A percentile compares a stretch with the other conserved stretches of the same genome.
These are phyloP conservation scores for Gymnopithys bicolor DNA, from an alignment of 2,797 vertebrate genomes.

Conservation along the genomic window DNA sequence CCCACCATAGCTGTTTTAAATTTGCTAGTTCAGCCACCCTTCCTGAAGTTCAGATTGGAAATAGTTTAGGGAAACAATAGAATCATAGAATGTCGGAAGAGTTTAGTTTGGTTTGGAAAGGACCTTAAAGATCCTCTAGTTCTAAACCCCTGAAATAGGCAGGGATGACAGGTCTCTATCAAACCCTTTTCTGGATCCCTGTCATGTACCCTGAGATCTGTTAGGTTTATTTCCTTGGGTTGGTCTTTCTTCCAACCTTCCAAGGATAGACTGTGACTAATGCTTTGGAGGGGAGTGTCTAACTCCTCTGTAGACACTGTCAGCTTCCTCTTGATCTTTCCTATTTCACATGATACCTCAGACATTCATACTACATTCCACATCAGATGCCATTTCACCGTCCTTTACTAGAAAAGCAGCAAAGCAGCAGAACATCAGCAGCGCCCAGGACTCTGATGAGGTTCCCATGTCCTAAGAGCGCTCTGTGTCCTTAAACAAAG, in stretches of 20 bases:
- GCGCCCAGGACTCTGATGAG: fast-evolving
- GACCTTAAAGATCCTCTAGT: not conserved
- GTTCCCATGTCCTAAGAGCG: fast-evolving
- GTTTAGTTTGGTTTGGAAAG: not conserved
- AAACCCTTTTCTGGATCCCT: not conserved
- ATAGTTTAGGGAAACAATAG: not conserved
- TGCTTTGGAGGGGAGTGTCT: not conserved
- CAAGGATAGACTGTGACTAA: not conserved
- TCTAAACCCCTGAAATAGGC: not conserved
- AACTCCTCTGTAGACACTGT: not conserved
- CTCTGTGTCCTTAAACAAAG: not conserved
- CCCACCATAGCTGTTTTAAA: conserved; percentile 36
- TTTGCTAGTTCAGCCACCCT: conserved; percentile 2
- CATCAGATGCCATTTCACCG: not conserved
- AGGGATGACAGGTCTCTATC: not conserved
- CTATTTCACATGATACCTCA: not conserved
- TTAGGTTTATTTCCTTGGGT: not conserved
- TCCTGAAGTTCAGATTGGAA: not conserved
- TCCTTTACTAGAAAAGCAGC: not conserved
- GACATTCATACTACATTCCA: not conserved
- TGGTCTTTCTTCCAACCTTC: not conserved
- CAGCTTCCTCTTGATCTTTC: not conserved
- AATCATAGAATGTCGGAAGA: not conserved
- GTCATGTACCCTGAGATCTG: not conserved
- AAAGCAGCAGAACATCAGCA: not conserved